Evolutionary conservation across 2,888 invertebrate genomes (phyloP), one percentile per base, ranked within the genome.

Genomic region (Watsonalla cultraria): DNA sequence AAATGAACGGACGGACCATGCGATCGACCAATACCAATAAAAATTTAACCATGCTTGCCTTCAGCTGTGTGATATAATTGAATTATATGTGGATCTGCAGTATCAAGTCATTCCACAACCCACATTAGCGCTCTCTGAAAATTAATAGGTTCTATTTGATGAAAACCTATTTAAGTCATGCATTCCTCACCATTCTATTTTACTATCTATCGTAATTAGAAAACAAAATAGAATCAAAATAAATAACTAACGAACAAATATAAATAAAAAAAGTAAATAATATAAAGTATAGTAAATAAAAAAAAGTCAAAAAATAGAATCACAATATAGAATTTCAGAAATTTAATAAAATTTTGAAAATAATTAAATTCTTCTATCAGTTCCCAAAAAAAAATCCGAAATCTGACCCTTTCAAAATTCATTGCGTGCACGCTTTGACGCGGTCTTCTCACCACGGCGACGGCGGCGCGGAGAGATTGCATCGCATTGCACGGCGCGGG

Each of bases 1-100:
- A 86, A 89, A 89, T 87, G 86, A 88, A 87, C 90, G 89, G 90
- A 90, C 90, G 90, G 72, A 74, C 81, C 76, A 74, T 74, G 81
- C 80, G 73, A 72, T 74, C 72, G 71, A 68, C 80, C 86, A 86
- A 86, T 87, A 83, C 83, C 80, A 83, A 87, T 86, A 85, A 80
- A 84, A 82, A 77, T 72, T 76, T 71, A 69, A 70, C 75, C 71
- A 71, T 67, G 72, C 76, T 74, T 76, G 71, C 73, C 77, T 73
- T 72, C 68, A 69, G 68, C 64, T 75, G 70, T 70, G 66, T 65
- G 80, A 83, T 82, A 80, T 78, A 78, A 81, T 82, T 82, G 72
- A 74, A 80, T 72, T 69, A 70, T 69, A 69, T 70, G 69, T 68
- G 60, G 42, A 70, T 65, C 70, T 72, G 73, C 60, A 65, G 57